A percentile compares a stretch with the other conserved stretches of the same genome.
phyloP scores from a whole-genome alignment of 2,113 vertebrate genomes.

The Plestiodon gilberti region DNA sequence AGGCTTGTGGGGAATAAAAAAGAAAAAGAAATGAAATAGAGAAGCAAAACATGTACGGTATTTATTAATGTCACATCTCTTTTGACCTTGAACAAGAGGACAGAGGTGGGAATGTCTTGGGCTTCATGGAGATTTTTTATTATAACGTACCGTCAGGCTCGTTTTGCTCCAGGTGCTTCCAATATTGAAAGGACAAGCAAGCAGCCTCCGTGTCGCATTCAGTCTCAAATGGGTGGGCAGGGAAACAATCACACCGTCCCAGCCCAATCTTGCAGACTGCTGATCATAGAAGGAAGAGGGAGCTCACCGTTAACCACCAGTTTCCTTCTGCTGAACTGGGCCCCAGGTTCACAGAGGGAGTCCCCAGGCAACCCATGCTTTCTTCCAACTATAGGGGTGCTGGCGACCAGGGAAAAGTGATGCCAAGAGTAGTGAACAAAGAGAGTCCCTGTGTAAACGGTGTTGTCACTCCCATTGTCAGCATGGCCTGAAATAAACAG shows the following conservation, averaged over 20 bases:
- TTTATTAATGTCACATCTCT: no score
- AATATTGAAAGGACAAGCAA: neutral
- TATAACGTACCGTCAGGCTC: neutral
- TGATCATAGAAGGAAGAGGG: neutral
- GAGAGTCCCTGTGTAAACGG: neutral
- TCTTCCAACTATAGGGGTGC: neutral
- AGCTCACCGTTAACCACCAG: neutral
- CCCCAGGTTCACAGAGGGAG: neutral
- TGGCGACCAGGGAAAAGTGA: neutral
- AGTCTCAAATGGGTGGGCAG: neutral
- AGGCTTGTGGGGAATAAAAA: no score
- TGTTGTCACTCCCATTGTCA: neutral
- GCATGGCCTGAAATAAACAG: no score
- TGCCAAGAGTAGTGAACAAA: neutral
- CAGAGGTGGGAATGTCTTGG: neutral
- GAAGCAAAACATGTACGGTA: no score
- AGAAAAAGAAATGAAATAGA: no score
- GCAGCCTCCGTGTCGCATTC: neutral
- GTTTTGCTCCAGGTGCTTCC: neutral
- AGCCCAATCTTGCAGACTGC: neutral
- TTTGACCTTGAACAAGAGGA: neutral
- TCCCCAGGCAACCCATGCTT: neutral
- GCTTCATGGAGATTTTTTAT: neutral
- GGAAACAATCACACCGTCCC: neutral
- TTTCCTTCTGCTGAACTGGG: neutral